phyloP scores from a whole-genome alignment of 2,113 vertebrate species.

The Cisticola juncidis region DNA sequence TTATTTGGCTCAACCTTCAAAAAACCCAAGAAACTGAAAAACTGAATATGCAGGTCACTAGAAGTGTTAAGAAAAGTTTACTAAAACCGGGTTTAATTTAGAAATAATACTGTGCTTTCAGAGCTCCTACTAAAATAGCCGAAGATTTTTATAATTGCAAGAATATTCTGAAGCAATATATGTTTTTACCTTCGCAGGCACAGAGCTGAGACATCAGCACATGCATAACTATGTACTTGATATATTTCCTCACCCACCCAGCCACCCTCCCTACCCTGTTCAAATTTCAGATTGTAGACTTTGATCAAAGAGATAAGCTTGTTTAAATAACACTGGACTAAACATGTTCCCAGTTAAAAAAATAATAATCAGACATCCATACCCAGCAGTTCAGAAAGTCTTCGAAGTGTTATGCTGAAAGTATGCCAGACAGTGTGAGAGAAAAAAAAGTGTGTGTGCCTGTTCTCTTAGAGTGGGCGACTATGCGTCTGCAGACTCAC shows the following conservation, averaged over 20 bases:
- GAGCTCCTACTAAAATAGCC: slow-evolving; percentile 7
- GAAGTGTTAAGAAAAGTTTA: slow-evolving; percentile 44
- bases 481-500: slow-evolving; percentile 59
- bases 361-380: slow-evolving; percentile 62
- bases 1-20: neutral
- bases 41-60: slow-evolving; percentile 6
- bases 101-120: slow-evolving; percentile 11
- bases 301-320: slow-evolving; percentile 70
- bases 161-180: slow-evolving; percentile 1
- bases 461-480: slow-evolving; percentile 32
- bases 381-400: slow-evolving; percentile 68
- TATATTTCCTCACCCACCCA: slow-evolving; percentile 33
- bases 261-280: slow-evolving; percentile 29
- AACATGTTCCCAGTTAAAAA: slow-evolving; percentile 44
- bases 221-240: neutral
- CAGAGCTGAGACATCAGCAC: slow-evolving; percentile 1
- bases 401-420: slow-evolving; percentile 72
- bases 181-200: neutral
- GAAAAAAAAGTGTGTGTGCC: slow-evolving; percentile 27
- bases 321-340: slow-evolving; percentile 68
- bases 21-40: neutral
- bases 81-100: slow-evolving; percentile 2
- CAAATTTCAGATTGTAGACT: slow-evolving; percentile 67
- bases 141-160: neutral
- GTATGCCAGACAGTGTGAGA: slow-evolving; percentile 58